Evolutionary conservation across 2,113 vertebrate species (phyloP).

Genomic region (Leptobrachium ailaonicum): DNA sequence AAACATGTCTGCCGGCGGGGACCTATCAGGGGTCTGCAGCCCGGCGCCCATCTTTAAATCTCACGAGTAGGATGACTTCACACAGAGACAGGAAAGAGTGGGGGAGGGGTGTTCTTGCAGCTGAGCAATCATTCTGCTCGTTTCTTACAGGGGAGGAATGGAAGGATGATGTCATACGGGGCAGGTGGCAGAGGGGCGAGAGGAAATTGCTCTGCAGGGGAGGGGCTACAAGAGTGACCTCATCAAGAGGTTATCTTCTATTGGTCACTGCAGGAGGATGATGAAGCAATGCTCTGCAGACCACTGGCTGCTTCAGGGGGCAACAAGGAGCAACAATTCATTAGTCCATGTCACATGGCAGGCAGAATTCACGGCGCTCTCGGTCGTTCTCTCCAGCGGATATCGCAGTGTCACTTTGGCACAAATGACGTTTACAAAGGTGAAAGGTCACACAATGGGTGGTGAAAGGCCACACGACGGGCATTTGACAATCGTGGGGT

Average conservation of each 20-base stretch:
- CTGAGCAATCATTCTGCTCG: constrained; percentile 3
- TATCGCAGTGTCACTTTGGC: constrained; percentile 41
- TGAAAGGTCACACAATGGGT: constrained; percentile 29
- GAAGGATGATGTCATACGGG: background rate
- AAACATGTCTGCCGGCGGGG: background rate
- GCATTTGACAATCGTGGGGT: constrained; percentile 22
- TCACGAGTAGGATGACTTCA: constrained; percentile 11
- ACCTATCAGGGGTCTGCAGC: background rate
- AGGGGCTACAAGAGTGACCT: background rate
- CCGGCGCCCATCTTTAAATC: constrained; percentile 9
- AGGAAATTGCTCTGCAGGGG: background rate
- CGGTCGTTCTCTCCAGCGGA: constrained; percentile 1
- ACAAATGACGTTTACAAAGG: constrained; percentile 47
- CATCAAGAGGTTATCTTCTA: background rate
- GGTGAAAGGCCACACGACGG: constrained; percentile 29
- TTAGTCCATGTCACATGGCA: background rate
- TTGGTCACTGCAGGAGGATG: background rate
- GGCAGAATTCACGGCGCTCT: background rate
- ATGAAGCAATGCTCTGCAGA: constrained; percentile 3
- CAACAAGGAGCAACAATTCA: background rate
- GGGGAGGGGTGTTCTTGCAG: background rate
- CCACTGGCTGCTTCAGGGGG: background rate
- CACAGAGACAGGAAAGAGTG: constrained; percentile 12
- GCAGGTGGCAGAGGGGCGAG: background rate
- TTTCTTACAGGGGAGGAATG: constrained; percentile 3